phyloP scores from a whole-genome alignment of 2,797 vertebrate genomes.

The Cynodonichthys magdalenae region DNA sequence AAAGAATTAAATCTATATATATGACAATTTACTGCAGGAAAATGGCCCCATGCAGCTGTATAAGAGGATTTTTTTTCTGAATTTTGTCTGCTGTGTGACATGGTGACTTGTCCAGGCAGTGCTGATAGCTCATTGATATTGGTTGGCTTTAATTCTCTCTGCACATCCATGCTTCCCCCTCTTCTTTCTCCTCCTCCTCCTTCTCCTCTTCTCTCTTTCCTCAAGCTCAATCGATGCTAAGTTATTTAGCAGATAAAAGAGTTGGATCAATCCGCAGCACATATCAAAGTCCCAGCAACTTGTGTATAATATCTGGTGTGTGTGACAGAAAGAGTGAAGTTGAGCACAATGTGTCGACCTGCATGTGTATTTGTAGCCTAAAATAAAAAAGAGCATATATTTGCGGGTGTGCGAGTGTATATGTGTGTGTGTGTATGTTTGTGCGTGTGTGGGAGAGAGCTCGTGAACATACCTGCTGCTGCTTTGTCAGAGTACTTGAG shows the following conservation, averaged over 20 bases:
- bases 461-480: slow-evolving; percentile 28
- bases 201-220: not conserved
- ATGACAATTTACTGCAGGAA: slow-evolving; percentile 14
- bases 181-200: slow-evolving; percentile 14
- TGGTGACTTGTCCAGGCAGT: slow-evolving; percentile 52
- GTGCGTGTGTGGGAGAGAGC: not conserved
- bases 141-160: slow-evolving; percentile 72
- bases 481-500: slow-evolving; percentile 31
- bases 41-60: slow-evolving; percentile 1
- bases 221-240: slow-evolving; percentile 77
- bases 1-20: slow-evolving; percentile 24
- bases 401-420: not conserved
- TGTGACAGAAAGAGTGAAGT: slow-evolving; percentile 14
- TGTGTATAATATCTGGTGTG: slow-evolving; percentile 67
- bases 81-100: slow-evolving; percentile 28
- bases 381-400: not conserved
- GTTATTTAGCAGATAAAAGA: slow-evolving; percentile 84
- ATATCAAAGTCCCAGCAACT: slow-evolving; percentile 74
- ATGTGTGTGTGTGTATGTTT: slow-evolving; percentile 3
- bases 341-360: slow-evolving; percentile 37
- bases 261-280: slow-evolving; percentile 77
- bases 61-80: slow-evolving; percentile 4
- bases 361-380: slow-evolving; percentile 23
- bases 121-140: slow-evolving; percentile 72
- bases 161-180: slow-evolving; percentile 65